Base-by-base conservation (phyloP, 2,888 invertebrate genomes). In the Pardosa pseudoannulata region DNA sequence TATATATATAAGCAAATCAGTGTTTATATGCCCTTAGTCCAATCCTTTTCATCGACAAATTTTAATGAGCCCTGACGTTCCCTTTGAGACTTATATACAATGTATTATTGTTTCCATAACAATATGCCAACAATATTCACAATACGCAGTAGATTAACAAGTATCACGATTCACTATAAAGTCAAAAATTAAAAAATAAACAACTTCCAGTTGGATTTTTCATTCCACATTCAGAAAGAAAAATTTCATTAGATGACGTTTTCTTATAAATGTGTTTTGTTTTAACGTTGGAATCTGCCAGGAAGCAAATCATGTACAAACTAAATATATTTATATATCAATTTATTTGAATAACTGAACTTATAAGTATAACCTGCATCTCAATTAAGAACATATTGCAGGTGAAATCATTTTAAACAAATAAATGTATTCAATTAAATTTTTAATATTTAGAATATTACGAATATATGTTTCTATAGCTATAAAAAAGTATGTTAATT, bases 61-160 rank as follows among this genome's bases (percentile, higher is more conserved):
- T n/a, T n/a, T n/a, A n/a, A n/a, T n/a, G n/a, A 46, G 16, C 2
- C 16, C 46, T 46, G 46, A 16, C 5, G n/a, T 1, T 56, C 56
- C 56, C 23, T 0, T 23, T 23, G 56, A 56, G 36, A 36, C 36
- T 36, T 36, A 36, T 46, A 46, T 46, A 46, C 46, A 23, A 56
- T 56, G 5, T 46, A 13, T 16, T 23, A 6, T 16, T 56, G 19
- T 23, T 23, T 56, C 23, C 23, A 23, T 46, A 46, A 16, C 46
- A 46, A 46, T 46, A 16, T 46, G 46, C 16, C 56, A 56, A 56
- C 56, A 56, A 56, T 56, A 56, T 56, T 56, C 56, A 56, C 56
- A 56, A 56, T 56, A 23, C 56, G 56, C 11, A 23, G 23, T 56
- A 56, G 19, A 23, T 2, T 56, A n/a, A 23, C 23, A n/a, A 56